phyloP scores from a whole-genome alignment of 2,797 vertebrate species.

The Hirundo rustica region DNA sequence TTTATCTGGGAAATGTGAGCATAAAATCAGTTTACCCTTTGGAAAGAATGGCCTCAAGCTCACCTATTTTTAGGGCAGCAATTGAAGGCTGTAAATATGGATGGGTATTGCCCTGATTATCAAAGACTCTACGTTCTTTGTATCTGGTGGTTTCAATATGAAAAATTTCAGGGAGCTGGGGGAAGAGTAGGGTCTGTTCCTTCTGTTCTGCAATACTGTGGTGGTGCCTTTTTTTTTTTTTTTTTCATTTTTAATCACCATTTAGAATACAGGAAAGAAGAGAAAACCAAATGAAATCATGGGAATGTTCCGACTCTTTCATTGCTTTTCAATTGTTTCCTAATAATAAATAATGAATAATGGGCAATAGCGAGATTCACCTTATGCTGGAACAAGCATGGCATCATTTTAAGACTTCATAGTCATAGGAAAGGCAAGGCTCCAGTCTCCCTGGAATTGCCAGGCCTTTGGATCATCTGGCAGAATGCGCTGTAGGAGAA shows the following conservation, averaged over 20 bases:
- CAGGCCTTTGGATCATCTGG: conserved; percentile 65
- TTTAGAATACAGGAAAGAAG: background rate
- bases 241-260: background rate
- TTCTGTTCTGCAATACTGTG: too few relatives aligned
- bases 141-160: background rate
- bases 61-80: background rate
- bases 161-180: background rate
- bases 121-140: background rate
- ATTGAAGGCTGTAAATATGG: background rate
- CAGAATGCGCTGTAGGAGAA: conserved; percentile 16
- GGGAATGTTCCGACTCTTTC: background rate
- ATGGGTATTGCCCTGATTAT: background rate
- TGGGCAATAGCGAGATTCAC: background rate
- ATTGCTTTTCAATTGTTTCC: background rate
- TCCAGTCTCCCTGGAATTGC: conserved; percentile 28
- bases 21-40: too few relatives aligned
- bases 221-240: background rate
- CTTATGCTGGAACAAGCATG: background rate
- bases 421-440: background rate
- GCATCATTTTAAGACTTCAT: background rate
- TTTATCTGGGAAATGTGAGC: too few relatives aligned
- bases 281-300: background rate
- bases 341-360: background rate
- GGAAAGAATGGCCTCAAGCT: background rate
- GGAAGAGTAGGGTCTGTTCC: too few relatives aligned